These are phyloP conservation scores for Rhizomys pruinosus DNA, from an alignment of 2,113 vertebrate genomes.

Conservation along the genomic window DNA sequence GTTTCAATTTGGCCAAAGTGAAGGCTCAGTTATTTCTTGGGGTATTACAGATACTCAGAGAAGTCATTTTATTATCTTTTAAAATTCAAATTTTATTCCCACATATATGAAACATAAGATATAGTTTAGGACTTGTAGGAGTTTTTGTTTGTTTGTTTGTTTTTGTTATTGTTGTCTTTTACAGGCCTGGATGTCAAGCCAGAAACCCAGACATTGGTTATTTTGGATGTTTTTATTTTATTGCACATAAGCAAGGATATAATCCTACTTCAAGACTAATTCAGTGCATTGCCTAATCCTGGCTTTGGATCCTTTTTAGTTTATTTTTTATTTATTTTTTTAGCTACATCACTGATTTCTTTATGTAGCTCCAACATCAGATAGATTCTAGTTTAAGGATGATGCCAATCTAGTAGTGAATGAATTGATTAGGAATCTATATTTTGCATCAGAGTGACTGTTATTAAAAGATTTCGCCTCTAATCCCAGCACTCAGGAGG, in stretches of 20 bases:
- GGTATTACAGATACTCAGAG: not conserved
- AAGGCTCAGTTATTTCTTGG: not conserved
- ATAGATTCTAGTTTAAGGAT: not conserved
- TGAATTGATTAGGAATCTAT: constrained; percentile 34
- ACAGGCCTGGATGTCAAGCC: not conserved
- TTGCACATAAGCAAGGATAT: not conserved
- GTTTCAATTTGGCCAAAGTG: constrained; percentile 18
- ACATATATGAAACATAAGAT: not conserved
- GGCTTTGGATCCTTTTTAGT: not conserved
- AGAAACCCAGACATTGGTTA: not conserved
- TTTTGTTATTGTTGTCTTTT: constrained; percentile 5
- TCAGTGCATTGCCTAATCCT: not conserved
- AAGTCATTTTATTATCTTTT: constrained; percentile 13
- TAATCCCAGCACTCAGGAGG: too few species aligned
- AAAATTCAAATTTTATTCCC: constrained; percentile 25
- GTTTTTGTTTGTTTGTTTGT: too few species aligned
- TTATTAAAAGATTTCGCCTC: constrained; percentile 56
- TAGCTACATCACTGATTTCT: not conserved
- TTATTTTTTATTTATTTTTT: too few species aligned
- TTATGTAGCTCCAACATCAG: not conserved
- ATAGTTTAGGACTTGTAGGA: not conserved
- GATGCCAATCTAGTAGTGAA: not conserved
- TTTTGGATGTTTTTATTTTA: not conserved
- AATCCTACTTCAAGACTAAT: not conserved
- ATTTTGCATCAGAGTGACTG: not conserved